Percentiles rank a stretch among this genome's conserved stretches.
Evolutionary conservation across 2,888 invertebrate species (phyloP).

Genomic region (Epistrophella euchroma): DNA sequence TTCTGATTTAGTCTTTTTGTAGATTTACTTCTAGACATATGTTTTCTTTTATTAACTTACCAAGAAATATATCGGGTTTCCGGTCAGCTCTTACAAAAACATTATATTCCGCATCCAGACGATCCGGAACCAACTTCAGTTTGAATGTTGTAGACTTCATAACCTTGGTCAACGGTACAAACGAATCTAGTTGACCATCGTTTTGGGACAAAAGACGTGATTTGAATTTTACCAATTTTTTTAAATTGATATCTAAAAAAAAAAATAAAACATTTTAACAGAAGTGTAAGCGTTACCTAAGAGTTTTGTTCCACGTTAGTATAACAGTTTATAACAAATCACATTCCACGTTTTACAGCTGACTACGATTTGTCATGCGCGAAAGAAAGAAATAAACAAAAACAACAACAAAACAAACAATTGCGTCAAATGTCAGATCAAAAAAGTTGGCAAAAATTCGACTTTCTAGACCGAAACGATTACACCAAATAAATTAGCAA

Average conservation of each 20-base stretch:
- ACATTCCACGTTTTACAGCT: conserved; percentile 54
- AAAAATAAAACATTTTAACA: conserved; percentile 29
- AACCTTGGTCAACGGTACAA: conserved; percentile 81
- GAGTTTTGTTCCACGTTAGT: conserved; percentile 29
- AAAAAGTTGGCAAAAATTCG: conserved; percentile 37
- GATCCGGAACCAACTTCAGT: conserved; percentile 80
- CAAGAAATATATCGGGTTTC: conserved; percentile 81
- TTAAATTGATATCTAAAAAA: conserved; percentile 81
- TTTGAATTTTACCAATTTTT: conserved; percentile 81
- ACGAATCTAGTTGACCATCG: conserved; percentile 80
- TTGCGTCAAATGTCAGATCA: conserved; percentile 56
- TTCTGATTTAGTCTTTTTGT: background rate
- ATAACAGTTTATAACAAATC: conserved; percentile 70
- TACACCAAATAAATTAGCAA: conserved; percentile 46
- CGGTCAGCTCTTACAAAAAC: conserved; percentile 82
- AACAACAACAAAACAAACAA: conserved; percentile 62
- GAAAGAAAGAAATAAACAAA: conserved; percentile 65
- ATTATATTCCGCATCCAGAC: conserved; percentile 78
- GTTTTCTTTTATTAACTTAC: conserved; percentile 77
- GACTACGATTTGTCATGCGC: conserved; percentile 65
- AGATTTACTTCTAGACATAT: background rate
- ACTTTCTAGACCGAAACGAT: conserved; percentile 38
- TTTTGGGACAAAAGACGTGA: conserved; percentile 73
- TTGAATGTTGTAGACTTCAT: conserved; percentile 79
- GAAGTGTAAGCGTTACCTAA: conserved; percentile 51